Percentiles rank a stretch among this genome's conserved stretches.
These are phyloP conservation scores for Pedionomus torquatus DNA, from an alignment of 2,113 vertebrate genomes.

Conservation along the genomic window DNA sequence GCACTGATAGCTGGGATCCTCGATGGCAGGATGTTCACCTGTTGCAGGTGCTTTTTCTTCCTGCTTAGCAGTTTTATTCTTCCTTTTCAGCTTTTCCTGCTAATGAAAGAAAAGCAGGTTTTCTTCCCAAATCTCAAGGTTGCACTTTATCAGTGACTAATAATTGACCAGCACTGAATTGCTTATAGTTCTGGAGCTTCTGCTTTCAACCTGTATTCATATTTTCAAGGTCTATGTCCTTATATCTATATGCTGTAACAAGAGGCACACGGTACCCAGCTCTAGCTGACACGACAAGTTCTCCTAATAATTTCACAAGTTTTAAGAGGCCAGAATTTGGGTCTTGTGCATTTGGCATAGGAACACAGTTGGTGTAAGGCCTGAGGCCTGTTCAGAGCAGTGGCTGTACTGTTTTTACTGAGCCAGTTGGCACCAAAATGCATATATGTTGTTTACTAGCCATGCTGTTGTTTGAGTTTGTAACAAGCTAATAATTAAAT, in stretches of 20 bases:
- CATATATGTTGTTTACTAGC: rapidly evolving
- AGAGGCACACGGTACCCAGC: not conserved
- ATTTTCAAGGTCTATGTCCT: not conserved
- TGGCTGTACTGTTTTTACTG: not conserved
- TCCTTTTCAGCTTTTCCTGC: not conserved
- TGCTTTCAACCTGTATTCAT: not conserved
- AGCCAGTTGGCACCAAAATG: not conserved
- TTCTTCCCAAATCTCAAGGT: not conserved
- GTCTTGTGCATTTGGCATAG: not conserved
- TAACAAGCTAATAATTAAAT: not conserved
- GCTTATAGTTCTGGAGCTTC: not conserved
- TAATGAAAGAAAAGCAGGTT: not conserved
- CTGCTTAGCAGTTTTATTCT: not conserved
- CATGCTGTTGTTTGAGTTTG: not conserved
- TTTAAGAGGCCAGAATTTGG: not conserved
- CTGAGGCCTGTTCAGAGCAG: not conserved
- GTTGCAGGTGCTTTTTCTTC: not conserved
- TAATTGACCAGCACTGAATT: not conserved
- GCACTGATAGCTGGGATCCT: not conserved
- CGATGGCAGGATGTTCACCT: rapidly evolving
- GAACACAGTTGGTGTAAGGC: not conserved
- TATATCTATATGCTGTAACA: not conserved
- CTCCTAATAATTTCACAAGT: not conserved
- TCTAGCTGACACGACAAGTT: not conserved
- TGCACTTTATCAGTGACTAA: not conserved